Evolutionary conservation across 2,888 invertebrate species (phyloP).

Genomic region (Meghimatium bilineatum): DNA sequence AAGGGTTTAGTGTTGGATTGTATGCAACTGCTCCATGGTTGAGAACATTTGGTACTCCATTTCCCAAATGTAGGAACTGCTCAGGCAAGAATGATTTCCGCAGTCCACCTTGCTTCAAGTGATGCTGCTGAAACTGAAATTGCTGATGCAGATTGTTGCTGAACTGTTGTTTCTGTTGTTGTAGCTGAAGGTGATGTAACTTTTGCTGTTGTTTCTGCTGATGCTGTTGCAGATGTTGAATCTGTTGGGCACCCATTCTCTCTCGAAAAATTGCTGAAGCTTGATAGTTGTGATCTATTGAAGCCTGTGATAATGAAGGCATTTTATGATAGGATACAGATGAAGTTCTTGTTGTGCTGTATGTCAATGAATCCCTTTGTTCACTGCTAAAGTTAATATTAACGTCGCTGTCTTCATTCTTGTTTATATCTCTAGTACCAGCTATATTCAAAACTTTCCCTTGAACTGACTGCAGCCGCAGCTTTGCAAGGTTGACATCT

Average conservation of each 20-base stretch:
- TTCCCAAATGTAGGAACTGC: conserved; percentile 35
- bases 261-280: conserved; percentile 29
- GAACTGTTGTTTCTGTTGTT: conserved; percentile 38
- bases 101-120: conserved; percentile 19
- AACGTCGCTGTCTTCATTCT: conserved; percentile 19
- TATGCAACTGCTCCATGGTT: conserved; percentile 15
- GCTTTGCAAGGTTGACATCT: not conserved
- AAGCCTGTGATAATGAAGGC: not conserved
- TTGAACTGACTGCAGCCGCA: not conserved
- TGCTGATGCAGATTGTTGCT: conserved; percentile 45
- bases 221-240: conserved; percentile 46
- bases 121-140: conserved; percentile 35
- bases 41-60: conserved; percentile 18
- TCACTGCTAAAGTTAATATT: conserved; percentile 10
- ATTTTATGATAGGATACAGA: conserved; percentile 3
- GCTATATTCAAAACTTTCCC: not conserved
- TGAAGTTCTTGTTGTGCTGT: not conserved
- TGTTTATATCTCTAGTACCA: conserved; percentile 19
- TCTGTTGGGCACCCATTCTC: conserved; percentile 8
- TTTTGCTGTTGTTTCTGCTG: conserved; percentile 45
- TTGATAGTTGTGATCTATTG: conserved; percentile 14
- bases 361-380: not conserved
- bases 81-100: conserved; percentile 27
- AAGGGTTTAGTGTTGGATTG: conserved; percentile 36
- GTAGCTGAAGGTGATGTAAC: conserved; percentile 31